Evolutionary conservation across 1,140 invertebrate species (phyloP).

Genomic region (Plectrocnemia conspersa): DNA sequence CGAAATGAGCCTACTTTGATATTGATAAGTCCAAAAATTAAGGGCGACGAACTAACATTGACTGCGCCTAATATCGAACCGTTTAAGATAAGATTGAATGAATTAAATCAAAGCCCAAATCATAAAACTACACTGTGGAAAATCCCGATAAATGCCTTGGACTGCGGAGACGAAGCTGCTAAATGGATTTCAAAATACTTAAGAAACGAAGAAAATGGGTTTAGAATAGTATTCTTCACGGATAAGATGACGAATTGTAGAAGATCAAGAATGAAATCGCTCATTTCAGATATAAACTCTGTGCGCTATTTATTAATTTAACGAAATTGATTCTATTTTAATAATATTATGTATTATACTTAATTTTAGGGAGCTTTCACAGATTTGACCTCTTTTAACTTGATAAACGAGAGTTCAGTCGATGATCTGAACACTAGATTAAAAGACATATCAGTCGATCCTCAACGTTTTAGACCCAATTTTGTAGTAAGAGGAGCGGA

Average conservation of each 20-base stretch:
- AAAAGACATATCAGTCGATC: constrained; percentile 45
- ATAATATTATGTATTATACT: background rate
- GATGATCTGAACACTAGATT: constrained; percentile 53
- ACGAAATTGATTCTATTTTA: constrained; percentile 4
- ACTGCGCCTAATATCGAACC: constrained; percentile 22
- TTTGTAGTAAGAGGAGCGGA: constrained; percentile 56
- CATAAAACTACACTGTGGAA: constrained; percentile 21
- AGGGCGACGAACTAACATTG: constrained; percentile 16
- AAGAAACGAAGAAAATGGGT: constrained; percentile 19
- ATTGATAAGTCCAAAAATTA: constrained; percentile 18
- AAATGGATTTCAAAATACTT: constrained; percentile 31
- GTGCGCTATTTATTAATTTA: constrained; percentile 12
- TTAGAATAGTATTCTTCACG: constrained; percentile 26
- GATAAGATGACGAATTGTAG: constrained; percentile 11
- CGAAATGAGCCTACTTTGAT: constrained; percentile 23
- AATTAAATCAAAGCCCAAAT: background rate
- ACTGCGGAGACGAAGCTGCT: constrained; percentile 26
- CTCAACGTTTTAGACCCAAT: constrained; percentile 57
- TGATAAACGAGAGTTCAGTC: constrained; percentile 56
- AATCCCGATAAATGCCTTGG: constrained; percentile 9
- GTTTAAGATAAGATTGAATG: constrained; percentile 15
- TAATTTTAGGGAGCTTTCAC: constrained; percentile 50
- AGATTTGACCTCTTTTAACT: constrained; percentile 50
- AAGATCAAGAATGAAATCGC: constrained; percentile 10
- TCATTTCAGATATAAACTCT: constrained; percentile 22